phyloP scores from a whole-genome alignment of 2,797 vertebrate genomes.

The Gymnoscopelus microlampas region DNA sequence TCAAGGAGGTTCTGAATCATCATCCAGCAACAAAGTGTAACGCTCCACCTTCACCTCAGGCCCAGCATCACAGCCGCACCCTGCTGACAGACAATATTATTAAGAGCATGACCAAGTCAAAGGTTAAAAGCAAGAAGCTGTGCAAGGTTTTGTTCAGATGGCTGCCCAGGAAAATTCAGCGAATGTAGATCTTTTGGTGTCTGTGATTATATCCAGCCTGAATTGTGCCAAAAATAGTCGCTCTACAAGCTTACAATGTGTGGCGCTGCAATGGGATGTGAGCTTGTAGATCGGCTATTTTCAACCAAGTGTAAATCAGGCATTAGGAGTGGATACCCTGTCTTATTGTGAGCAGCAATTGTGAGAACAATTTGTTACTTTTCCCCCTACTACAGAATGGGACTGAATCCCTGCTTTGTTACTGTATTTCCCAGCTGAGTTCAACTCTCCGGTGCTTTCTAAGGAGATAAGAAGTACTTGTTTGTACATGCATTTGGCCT shows the following conservation, averaged over 20 bases:
- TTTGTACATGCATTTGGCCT: slow-evolving; percentile 11
- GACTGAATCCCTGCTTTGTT: slow-evolving; percentile 32
- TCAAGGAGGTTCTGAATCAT: slow-evolving; percentile 78
- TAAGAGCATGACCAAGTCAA: slow-evolving; percentile 71
- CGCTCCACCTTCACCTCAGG: slow-evolving; percentile 44
- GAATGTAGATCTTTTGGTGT: slow-evolving; percentile 53
- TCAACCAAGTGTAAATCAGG: no score
- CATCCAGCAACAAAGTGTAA: slow-evolving; percentile 46
- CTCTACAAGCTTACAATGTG: no score
- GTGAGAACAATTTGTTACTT: slow-evolving; percentile 30
- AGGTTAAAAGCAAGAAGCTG: slow-evolving; percentile 79
- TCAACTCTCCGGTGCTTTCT: slow-evolving; percentile 49
- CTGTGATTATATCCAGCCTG: neutral
- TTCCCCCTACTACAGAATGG: slow-evolving; percentile 24
- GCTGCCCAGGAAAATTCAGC: slow-evolving; percentile 76
- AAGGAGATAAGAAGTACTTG: slow-evolving; percentile 29
- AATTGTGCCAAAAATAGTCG: no score
- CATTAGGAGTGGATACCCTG: slow-evolving; percentile 33
- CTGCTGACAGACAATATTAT: slow-evolving; percentile 64
- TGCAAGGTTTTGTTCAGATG: slow-evolving; percentile 79
- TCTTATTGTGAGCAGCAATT: slow-evolving; percentile 47
- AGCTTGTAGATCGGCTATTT: no score
- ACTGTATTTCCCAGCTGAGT: slow-evolving; percentile 22
- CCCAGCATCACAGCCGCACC: slow-evolving; percentile 61
- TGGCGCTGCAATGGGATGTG: no score